These are phyloP conservation scores for Proisotoma minuta DNA, from an alignment of 2,888 invertebrate genomes.

Conservation along the genomic window DNA sequence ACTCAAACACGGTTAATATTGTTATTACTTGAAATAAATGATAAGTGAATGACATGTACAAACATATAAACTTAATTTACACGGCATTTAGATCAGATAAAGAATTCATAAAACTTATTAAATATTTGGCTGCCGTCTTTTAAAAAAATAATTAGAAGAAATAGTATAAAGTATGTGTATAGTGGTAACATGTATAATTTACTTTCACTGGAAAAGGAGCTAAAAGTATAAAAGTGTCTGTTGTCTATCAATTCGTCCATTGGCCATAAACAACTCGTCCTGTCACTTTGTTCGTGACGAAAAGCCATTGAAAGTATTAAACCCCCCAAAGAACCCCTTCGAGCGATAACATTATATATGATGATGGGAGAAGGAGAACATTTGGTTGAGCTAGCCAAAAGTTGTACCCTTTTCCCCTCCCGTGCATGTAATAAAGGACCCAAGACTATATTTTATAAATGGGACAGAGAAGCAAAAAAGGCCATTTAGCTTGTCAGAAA, in stretches of 20 bases:
- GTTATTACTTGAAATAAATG: conserved; percentile 1
- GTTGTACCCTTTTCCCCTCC: conserved; percentile 14
- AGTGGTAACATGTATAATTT: no score
- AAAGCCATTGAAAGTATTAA: conserved; percentile 23
- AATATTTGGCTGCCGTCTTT: no score
- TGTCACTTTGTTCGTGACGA: conserved; percentile 25
- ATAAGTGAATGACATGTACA: no score
- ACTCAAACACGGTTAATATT: conserved; percentile 1
- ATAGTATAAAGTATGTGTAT: no score
- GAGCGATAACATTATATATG: neutral
- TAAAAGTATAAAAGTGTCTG: no score
- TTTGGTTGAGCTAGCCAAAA: neutral
- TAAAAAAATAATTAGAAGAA: no score
- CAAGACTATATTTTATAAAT: conserved; percentile 38
- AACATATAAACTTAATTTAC: no score
- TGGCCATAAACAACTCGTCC: conserved; percentile 10
- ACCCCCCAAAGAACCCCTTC: neutral
- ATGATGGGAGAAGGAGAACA: neutral
- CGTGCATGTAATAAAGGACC: conserved; percentile 28
- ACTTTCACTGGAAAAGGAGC: no score
- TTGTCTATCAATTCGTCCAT: no score
- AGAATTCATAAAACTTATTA: no score
- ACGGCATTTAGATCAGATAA: no score
- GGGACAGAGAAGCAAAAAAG: conserved; percentile 43
- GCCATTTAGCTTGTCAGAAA: conserved; percentile 44